phyloP scores from a whole-genome alignment of 2,797 vertebrate genomes.

The Epinephelus coioides region DNA sequence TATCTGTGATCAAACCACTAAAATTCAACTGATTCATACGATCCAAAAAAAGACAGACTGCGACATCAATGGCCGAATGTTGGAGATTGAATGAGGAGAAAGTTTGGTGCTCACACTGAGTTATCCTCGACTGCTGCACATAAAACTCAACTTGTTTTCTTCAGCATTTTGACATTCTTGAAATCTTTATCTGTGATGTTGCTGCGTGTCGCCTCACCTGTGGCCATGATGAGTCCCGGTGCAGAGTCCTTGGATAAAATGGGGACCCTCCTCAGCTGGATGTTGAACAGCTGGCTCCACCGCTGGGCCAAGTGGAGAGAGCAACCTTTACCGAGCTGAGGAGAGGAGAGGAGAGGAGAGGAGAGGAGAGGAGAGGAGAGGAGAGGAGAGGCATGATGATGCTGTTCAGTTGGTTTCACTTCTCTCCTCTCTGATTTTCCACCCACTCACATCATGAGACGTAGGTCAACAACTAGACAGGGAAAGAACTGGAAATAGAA shows the following conservation, averaged over 20 bases:
- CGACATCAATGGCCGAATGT: neutral
- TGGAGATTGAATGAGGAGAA: neutral
- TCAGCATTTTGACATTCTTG: neutral
- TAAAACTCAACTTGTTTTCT: neutral
- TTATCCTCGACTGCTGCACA: neutral
- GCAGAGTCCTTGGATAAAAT: constrained; percentile 98
- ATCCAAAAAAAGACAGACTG: neutral
- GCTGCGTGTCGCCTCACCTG: constrained; percentile 83
- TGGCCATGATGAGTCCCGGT: constrained; percentile 95
- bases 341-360: neutral
- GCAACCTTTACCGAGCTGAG: constrained; percentile 92
- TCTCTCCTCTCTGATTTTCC: neutral
- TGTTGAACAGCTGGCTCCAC: constrained; percentile 95
- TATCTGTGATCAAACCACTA: constrained; percentile 5
- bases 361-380: neutral
- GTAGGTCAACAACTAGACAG: neutral
- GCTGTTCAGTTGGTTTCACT: neutral
- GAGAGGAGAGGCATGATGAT: neutral
- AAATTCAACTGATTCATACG: neutral
- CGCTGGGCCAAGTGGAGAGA: constrained; percentile 97
- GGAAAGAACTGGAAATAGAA: neutral
- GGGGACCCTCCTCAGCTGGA: constrained; percentile 95
- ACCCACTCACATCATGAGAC: neutral
- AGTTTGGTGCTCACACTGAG: neutral
- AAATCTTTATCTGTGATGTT: neutral